These are phyloP conservation scores for Colletes latitarsis DNA, from an alignment of 1,140 invertebrate species.

Conservation along the genomic window DNA sequence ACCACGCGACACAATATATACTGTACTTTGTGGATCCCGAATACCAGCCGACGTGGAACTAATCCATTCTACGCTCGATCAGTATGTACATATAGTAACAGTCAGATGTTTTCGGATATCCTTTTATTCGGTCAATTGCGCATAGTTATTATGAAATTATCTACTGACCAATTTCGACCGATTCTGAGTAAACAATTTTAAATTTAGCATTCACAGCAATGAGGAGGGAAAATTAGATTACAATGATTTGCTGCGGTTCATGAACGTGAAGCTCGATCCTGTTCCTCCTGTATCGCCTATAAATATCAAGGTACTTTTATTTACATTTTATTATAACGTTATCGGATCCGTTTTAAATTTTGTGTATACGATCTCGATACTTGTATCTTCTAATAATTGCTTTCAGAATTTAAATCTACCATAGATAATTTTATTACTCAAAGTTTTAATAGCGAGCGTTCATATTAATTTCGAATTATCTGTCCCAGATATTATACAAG, in stretches of 20 bases:
- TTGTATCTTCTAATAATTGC: no score
- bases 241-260: slow-evolving; percentile 83
- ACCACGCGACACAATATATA: slow-evolving; percentile 81
- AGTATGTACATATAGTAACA: slow-evolving; percentile 79
- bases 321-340: background rate
- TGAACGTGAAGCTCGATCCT: slow-evolving; percentile 83
- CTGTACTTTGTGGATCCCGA: slow-evolving; percentile 84
- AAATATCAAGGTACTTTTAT: slow-evolving; percentile 79
- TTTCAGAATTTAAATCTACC: no score
- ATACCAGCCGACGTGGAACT: slow-evolving; percentile 86
- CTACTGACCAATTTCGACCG: no score
- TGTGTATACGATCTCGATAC: no score
- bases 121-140: no score
- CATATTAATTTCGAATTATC: background rate
- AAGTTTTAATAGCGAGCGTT: no score
- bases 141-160: no score
- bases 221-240: slow-evolving; percentile 84
- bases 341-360: no score
- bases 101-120: no score
- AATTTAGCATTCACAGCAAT: slow-evolving; percentile 81
- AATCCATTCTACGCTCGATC: slow-evolving; percentile 85
- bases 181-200: background rate
- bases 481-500: background rate
- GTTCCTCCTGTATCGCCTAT: slow-evolving; percentile 79
- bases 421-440: background rate